phyloP scores from a whole-genome alignment of 1,140 invertebrate genomes.

The Tachypleus tridentatus region DNA sequence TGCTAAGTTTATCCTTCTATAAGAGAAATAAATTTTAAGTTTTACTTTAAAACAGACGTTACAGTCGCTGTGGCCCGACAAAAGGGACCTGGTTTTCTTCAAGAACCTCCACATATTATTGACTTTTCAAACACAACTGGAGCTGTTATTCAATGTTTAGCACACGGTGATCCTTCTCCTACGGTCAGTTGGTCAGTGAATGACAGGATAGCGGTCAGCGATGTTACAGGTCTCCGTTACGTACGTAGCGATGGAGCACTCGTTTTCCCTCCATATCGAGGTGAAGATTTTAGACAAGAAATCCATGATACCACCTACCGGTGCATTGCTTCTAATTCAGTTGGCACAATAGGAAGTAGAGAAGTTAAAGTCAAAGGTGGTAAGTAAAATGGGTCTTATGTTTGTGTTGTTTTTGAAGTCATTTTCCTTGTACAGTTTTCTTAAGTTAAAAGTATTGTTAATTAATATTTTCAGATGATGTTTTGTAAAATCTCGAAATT shows the following conservation, averaged over 20 bases:
- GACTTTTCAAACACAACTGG: constrained; percentile 53
- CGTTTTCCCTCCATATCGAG: constrained; percentile 30
- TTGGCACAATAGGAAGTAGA: constrained; percentile 30
- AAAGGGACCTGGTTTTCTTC: constrained; percentile 11
- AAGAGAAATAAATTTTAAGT: too few relatives aligned
- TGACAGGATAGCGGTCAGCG: constrained; percentile 46
- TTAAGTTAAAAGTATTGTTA: too few relatives aligned
- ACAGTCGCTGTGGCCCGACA: too few relatives aligned
- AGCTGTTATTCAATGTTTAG: constrained; percentile 79
- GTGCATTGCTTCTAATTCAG: constrained; percentile 30
- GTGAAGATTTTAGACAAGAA: constrained; percentile 22
- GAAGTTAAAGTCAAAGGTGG: constrained; percentile 31
- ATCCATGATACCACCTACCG: constrained; percentile 31
- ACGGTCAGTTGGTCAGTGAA: constrained; percentile 60
- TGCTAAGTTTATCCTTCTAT: too few relatives aligned
- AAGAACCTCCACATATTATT: constrained; percentile 8
- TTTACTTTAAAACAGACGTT: too few relatives aligned
- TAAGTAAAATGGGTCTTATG: constrained; percentile 16
- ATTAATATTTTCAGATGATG: too few relatives aligned
- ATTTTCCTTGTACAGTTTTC: too few relatives aligned
- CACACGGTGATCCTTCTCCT: constrained; percentile 74
- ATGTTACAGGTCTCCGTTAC: constrained; percentile 53
- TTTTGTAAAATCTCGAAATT: too few relatives aligned
- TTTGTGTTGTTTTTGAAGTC: too few relatives aligned
- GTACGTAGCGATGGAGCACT: constrained; percentile 38